Evolutionary conservation across 1,140 invertebrate genomes (phyloP), one percentile per base, ranked within the genome.

Genomic region (Drosophila truncata): DNA sequence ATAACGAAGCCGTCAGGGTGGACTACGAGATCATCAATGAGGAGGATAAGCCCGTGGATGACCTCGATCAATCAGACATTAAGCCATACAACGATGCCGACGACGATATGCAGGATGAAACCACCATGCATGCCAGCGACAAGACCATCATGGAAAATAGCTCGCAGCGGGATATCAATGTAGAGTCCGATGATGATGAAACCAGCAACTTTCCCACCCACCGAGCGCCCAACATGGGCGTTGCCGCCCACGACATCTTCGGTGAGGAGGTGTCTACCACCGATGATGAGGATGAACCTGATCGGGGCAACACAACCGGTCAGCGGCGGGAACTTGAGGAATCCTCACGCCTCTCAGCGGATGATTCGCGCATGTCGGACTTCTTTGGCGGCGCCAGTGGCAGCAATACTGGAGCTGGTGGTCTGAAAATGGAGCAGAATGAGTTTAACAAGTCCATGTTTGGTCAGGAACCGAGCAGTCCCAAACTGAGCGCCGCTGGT

Each of bases 11-110:
- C 11, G 96, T 97, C 3, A 95, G 95, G 84, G 97, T 99, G 2
- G 96, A 96, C 61, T 99, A 97, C 96, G 98, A 99, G 93, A 96
- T 99, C 0, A 96, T 99, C 35, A 97, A 96, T 78, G 98, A 99
- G 92, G 97, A 99, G 91, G 97, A 94, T 49, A 83, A 91, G 18
- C 87, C 92, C 0, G 94, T 95, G 85, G 92, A 94, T 42, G 77
- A 83, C 4, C 25, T 80, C 27, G 88, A 92, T 69, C 42, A 94
- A 72, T 93, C 70, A 77, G 85, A 88, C 3, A 66, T 94, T 3
- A 94, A 95, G 93, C 82, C 92, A 13, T 94, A 95, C 74, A 94
- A 94, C 50, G 95, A 95, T 52, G 93, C 91, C n/a, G 80, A 93
- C 16, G 94, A 94, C 71, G 93, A 94, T 11, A 35, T 84, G 20